These are phyloP conservation scores for Thaumatotibia leucotreta DNA, from an alignment of 1,140 invertebrate genomes.

Conservation along the genomic window DNA sequence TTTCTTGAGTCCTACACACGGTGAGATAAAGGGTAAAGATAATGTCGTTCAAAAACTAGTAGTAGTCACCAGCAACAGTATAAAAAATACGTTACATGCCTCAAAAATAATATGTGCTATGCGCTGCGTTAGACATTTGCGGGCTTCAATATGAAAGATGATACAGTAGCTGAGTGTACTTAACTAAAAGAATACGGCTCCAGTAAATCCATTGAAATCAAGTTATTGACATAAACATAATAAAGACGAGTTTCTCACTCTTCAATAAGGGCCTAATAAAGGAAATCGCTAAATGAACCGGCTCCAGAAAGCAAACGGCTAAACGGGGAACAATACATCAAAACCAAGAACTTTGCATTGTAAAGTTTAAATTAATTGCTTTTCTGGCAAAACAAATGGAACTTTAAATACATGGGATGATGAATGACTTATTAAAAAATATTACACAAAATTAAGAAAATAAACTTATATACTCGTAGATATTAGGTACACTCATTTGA, in stretches of 20 bases:
- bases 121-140: too few relatives aligned
- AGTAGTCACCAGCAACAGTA: too few relatives aligned
- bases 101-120: too few relatives aligned
- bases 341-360: conserved; percentile 62
- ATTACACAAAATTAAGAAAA: not conserved
- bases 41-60: too few relatives aligned
- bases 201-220: conserved; percentile 15
- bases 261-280: conserved; percentile 61
- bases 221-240: not conserved
- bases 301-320: conserved; percentile 59
- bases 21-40: too few relatives aligned
- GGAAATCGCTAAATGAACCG: conserved; percentile 59
- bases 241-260: conserved; percentile 16
- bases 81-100: too few relatives aligned
- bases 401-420: conserved; percentile 17
- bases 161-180: too few relatives aligned
- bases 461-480: too few relatives aligned
- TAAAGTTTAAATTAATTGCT: conserved; percentile 63
- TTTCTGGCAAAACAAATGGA: conserved; percentile 38
- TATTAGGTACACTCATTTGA: too few relatives aligned
- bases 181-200: conserved; percentile 18
- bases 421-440: not conserved
- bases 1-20: too few relatives aligned
- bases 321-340: conserved; percentile 60
- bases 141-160: too few relatives aligned